These are phyloP conservation scores for Apteryx owenii DNA, from an alignment of 2,113 vertebrate genomes.

Conservation along the genomic window DNA sequence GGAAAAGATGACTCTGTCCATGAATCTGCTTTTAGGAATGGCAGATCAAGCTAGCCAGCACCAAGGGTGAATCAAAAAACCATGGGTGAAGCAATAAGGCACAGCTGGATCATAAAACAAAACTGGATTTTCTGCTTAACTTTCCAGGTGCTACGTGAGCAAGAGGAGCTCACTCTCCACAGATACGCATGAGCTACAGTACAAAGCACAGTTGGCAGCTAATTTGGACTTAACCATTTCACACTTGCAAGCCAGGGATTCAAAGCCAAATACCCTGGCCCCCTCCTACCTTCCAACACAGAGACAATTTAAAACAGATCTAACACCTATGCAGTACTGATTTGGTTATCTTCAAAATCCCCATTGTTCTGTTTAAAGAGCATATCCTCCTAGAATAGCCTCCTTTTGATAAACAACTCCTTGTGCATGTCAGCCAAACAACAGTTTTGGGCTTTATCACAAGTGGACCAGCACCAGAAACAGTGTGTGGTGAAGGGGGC, in stretches of 20 bases:
- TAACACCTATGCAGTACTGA: constrained; percentile 65
- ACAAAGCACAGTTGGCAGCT: constrained; percentile 53
- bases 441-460: constrained; percentile 67
- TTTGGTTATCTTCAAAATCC: constrained; percentile 69
- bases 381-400: constrained; percentile 70
- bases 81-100: neutral
- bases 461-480: constrained; percentile 65
- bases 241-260: constrained; percentile 45
- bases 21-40: neutral
- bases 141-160: neutral
- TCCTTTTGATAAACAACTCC: constrained; percentile 68
- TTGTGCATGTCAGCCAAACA: constrained; percentile 64
- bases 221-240: constrained; percentile 60
- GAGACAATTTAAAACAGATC: constrained; percentile 63
- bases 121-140: neutral
- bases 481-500: neutral
- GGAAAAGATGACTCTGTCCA: neutral
- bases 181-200: neutral
- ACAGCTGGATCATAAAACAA: neutral
- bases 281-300: constrained; percentile 49
- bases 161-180: neutral
- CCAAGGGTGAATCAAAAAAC: neutral
- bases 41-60: neutral
- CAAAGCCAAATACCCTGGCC: constrained; percentile 33
- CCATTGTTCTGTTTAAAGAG: constrained; percentile 72